These are phyloP conservation scores for Daphoenositta chrysoptera DNA, from an alignment of 2,113 vertebrate species.

Conservation along the genomic window DNA sequence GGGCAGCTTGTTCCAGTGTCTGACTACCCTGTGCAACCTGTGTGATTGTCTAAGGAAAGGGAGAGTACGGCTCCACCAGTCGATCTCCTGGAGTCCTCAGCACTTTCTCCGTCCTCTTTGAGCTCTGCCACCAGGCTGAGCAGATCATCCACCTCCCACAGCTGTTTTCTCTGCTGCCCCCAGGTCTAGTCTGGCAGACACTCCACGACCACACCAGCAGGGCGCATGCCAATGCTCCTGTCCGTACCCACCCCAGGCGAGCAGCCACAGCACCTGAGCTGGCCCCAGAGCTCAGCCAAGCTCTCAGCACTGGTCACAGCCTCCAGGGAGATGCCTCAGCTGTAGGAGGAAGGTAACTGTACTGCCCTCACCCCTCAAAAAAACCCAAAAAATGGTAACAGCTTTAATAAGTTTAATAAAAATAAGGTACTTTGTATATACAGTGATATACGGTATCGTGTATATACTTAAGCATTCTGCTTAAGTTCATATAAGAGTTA, in stretches of 20 bases:
- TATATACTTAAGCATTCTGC: background rate
- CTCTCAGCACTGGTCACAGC: background rate
- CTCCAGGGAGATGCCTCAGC: background rate
- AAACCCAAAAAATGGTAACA: fast-evolving
- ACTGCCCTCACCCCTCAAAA: background rate
- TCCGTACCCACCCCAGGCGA: too few species aligned
- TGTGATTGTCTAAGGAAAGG: background rate
- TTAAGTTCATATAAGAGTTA: background rate
- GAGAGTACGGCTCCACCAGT: background rate
- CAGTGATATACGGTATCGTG: background rate
- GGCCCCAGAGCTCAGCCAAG: background rate
- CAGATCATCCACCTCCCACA: background rate
- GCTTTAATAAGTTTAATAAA: background rate
- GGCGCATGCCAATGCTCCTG: background rate
- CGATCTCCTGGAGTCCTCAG: fast-evolving
- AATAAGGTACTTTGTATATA: background rate
- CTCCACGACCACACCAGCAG: background rate
- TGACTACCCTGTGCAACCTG: too few species aligned
- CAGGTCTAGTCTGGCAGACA: background rate
- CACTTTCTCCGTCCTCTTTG: background rate
- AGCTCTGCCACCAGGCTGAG: background rate
- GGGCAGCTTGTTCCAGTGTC: background rate
- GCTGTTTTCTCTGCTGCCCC: background rate
- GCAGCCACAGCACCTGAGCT: background rate
- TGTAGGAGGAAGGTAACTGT: background rate